Conservation (phyloP, 2,888 invertebrate species). For the Dorcus parallelipipedus region DNA sequence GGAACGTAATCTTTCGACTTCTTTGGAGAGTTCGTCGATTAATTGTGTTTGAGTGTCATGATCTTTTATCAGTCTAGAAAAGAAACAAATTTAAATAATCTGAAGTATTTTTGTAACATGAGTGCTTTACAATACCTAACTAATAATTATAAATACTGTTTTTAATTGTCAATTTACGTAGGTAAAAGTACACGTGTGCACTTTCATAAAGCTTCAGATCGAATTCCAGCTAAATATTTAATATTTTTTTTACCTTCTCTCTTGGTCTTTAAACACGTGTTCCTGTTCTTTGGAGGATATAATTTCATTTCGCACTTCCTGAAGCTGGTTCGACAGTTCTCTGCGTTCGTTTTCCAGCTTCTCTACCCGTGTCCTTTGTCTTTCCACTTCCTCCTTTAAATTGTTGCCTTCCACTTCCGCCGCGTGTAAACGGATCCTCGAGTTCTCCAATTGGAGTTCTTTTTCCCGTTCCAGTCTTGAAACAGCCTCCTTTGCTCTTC, state of each 20-base stretch:
- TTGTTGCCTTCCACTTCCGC: constrained; percentile 65
- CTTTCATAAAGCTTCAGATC: too few species aligned
- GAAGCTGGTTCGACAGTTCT: constrained; percentile 54
- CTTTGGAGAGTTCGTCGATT: constrained; percentile 63
- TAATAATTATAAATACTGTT: not conserved
- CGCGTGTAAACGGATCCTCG: constrained; percentile 66
- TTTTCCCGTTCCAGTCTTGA: constrained; percentile 82
- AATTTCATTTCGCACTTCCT: constrained; percentile 55
- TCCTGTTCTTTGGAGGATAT: constrained; percentile 50
- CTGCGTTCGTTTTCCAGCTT: constrained; percentile 57
- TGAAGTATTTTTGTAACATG: too few species aligned
- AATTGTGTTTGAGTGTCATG: constrained; percentile 56
- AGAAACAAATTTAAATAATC: too few species aligned
- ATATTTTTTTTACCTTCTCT: constrained; percentile 38
- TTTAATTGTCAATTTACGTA: too few species aligned
- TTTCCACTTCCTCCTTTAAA: constrained; percentile 63
- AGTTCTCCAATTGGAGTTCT: constrained; percentile 72
- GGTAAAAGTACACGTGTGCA: too few species aligned
- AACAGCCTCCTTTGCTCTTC: constrained; percentile 78
- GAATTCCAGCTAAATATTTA: too few species aligned
- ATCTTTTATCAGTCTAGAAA: constrained; percentile 52
- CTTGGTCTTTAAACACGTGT: constrained; percentile 41
- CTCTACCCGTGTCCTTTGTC: constrained; percentile 63
- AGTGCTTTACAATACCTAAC: not conserved
- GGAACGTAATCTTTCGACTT: constrained; percentile 63